Evolutionary conservation across 2,797 vertebrate genomes (phyloP).

Genomic region (Falco novaeseelandiae): DNA sequence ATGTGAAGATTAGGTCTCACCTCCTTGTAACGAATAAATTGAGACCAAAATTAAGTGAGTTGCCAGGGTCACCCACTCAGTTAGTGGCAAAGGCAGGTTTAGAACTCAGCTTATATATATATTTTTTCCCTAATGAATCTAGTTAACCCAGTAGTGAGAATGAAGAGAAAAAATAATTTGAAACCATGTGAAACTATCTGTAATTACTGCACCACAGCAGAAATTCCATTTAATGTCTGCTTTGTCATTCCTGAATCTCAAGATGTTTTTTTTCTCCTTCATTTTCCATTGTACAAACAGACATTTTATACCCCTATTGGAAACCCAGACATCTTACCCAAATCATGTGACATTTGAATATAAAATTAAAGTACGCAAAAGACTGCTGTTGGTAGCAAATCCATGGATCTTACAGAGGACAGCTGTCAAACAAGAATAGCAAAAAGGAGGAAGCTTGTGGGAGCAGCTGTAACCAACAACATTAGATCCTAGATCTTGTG

Average conservation of each 20-base stretch:
- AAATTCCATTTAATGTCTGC: conserved; percentile 12
- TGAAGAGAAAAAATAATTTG: conserved; percentile 27
- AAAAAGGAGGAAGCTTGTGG: neutral
- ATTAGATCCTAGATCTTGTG: neutral
- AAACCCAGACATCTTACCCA: neutral
- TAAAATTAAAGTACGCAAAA: neutral
- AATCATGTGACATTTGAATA: neutral
- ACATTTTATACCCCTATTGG: neutral
- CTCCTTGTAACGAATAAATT: conserved; percentile 7
- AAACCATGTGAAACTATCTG: neutral
- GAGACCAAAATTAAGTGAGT: conserved; percentile 48
- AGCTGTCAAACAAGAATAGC: neutral
- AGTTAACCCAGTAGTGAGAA: conserved; percentile 21
- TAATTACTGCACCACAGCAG: conserved; percentile 3
- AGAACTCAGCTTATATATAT: neutral
- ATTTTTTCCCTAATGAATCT: conserved; percentile 18
- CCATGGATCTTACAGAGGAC: neutral
- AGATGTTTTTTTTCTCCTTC: neutral
- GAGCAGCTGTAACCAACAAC: neutral
- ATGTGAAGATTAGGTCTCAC: conserved; percentile 41
- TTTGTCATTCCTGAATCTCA: conserved; percentile 7
- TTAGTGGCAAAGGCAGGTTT: conserved; percentile 1
- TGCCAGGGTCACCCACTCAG: conserved; percentile 16
- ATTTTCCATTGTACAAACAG: neutral
- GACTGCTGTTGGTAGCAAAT: neutral